These are phyloP conservation scores for Adelphocoris suturalis DNA, from an alignment of 2,888 invertebrate species.

Conservation along the genomic window DNA sequence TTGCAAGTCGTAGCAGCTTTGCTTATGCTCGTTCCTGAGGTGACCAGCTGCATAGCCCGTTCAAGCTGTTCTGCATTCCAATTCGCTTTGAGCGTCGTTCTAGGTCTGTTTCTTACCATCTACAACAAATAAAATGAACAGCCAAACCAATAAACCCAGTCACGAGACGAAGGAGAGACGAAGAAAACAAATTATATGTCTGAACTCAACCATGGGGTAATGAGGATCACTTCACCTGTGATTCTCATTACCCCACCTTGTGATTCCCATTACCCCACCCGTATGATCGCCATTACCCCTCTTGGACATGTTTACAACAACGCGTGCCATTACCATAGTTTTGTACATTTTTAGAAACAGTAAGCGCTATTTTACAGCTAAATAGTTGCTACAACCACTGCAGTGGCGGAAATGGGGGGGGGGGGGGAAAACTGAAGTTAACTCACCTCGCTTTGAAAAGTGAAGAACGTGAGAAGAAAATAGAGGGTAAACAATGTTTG, in stretches of 20 bases:
- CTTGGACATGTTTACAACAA: not conserved
- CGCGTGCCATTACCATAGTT: not conserved
- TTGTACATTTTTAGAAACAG: not conserved
- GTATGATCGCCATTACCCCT: not conserved
- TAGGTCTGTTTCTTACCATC: slow-evolving; percentile 45
- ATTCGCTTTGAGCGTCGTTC: not conserved
- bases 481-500: too few relatives aligned
- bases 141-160: not conserved
- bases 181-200: not conserved
- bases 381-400: not conserved
- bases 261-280: not conserved
- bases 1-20: slow-evolving; percentile 41
- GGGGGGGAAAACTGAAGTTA: too few relatives aligned
- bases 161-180: not conserved
- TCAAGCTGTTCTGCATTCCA: slow-evolving; percentile 29
- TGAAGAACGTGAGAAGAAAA: too few relatives aligned
- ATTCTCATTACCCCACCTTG: slow-evolving; percentile 7
- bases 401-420: not conserved
- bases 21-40: slow-evolving; percentile 26
- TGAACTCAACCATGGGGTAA: not conserved
- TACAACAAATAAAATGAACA: not conserved
- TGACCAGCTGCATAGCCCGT: slow-evolving; percentile 51
- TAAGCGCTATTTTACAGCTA: not conserved
- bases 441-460: too few relatives aligned
- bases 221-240: slow-evolving; percentile 10